A percentile compares a stretch with the other conserved stretches of the same genome.
phyloP scores from a whole-genome alignment of 2,888 invertebrate genomes.

The Agrotis ipsilon region DNA sequence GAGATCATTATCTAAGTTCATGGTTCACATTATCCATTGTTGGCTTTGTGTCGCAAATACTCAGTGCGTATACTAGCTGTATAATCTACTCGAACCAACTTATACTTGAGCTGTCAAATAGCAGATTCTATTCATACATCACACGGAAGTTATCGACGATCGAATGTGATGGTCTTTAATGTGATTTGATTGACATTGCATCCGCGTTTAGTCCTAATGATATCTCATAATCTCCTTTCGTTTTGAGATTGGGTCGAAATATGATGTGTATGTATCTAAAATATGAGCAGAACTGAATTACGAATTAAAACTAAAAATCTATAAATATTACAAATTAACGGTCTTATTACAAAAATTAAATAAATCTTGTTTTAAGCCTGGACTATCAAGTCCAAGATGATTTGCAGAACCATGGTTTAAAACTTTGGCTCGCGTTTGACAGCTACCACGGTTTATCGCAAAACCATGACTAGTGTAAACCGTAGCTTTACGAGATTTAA shows the following conservation, averaged over 20 bases:
- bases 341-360: too few relatives aligned
- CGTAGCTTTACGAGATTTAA: too few relatives aligned
- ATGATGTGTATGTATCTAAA: too few relatives aligned
- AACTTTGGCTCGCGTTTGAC: too few relatives aligned
- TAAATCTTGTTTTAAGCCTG: too few relatives aligned
- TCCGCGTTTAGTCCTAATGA: constrained; percentile 52
- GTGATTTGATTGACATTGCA: constrained; percentile 57
- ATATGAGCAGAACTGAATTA: too few relatives aligned
- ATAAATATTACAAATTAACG: too few relatives aligned
- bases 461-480: too few relatives aligned
- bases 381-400: too few relatives aligned
- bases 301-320: too few relatives aligned
- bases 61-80: constrained; percentile 42
- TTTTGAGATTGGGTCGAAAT: background rate
- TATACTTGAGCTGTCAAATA: constrained; percentile 62
- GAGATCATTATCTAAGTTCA: constrained; percentile 61
- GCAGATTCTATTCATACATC: constrained; percentile 51
- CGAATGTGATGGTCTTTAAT: constrained; percentile 53
- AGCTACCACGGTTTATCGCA: too few relatives aligned
- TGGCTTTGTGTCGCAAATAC: constrained; percentile 55
- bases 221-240: constrained; percentile 40
- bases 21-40: constrained; percentile 59
- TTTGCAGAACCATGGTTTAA: too few relatives aligned
- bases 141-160: constrained; percentile 60
- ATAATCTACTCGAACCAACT: constrained; percentile 37